phyloP scores from a whole-genome alignment of 1,140 invertebrate species.

The Drosophila subobscura region DNA sequence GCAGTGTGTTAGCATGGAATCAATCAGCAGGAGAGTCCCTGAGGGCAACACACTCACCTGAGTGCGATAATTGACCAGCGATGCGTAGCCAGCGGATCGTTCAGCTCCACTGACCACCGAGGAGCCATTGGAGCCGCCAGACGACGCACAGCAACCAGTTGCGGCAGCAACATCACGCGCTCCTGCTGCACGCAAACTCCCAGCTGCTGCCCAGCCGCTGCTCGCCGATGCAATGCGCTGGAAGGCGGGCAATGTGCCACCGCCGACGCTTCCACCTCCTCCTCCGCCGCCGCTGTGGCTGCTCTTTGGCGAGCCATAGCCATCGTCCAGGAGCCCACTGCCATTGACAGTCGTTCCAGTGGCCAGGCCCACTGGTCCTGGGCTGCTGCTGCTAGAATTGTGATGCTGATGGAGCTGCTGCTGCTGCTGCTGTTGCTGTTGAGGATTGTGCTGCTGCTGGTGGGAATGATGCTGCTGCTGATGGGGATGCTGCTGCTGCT shows the following conservation, averaged over 20 bases:
- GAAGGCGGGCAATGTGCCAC: conserved; percentile 72
- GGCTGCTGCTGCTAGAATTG: conserved; percentile 63
- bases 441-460: conserved; percentile 39
- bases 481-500: conserved; percentile 55
- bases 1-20: conserved; percentile 3
- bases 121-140: conserved; percentile 53
- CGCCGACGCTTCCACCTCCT: conserved; percentile 27
- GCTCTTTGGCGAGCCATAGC: conserved; percentile 75
- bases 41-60: conserved; percentile 59
- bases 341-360: conserved; percentile 42
- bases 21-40: not conserved
- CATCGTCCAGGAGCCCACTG: conserved; percentile 63
- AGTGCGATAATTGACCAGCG: conserved; percentile 73
- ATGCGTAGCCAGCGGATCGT: conserved; percentile 66
- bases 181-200: conserved; percentile 65
- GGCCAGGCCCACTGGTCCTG: conserved; percentile 57
- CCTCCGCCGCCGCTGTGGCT: conserved; percentile 61
- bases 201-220: conserved; percentile 58
- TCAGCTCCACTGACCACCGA: conserved; percentile 48
- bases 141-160: conserved; percentile 55
- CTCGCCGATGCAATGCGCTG: conserved; percentile 59
- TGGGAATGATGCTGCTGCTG: conserved; percentile 53
- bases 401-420: conserved; percentile 65
- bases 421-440: conserved; percentile 48
- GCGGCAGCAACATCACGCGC: conserved; percentile 64